Evolutionary conservation across 2,888 invertebrate species (phyloP).

Genomic region (Amitus sp.): DNA sequence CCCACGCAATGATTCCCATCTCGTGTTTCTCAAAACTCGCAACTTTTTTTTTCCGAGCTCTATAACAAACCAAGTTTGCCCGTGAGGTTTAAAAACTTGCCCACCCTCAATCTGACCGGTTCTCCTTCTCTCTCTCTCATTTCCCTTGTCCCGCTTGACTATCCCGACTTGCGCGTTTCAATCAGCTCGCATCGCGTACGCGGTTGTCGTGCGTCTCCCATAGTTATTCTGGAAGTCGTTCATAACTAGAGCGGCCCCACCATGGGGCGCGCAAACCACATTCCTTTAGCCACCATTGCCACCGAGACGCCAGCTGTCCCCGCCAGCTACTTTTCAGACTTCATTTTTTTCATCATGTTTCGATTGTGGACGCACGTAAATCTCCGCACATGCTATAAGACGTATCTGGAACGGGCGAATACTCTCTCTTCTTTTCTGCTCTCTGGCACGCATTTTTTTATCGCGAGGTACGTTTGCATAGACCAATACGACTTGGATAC

Average conservation of each 20-base stretch:
- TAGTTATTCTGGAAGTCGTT: constrained; percentile 64
- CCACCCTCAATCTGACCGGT: constrained; percentile 41
- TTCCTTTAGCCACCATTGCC: constrained; percentile 32
- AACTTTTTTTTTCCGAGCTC: too few relatives aligned
- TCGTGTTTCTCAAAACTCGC: too few relatives aligned
- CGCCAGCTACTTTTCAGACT: constrained; percentile 37
- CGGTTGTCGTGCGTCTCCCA: constrained; percentile 53
- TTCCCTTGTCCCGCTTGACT: constrained; percentile 41
- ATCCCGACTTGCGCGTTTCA: constrained; percentile 32
- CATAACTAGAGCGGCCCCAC: constrained; percentile 61
- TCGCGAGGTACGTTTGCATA: constrained; percentile 21
- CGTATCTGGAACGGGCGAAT: constrained; percentile 25
- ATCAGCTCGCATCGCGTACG: constrained; percentile 33
- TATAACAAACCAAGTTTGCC: too few relatives aligned
- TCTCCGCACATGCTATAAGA: constrained; percentile 14
- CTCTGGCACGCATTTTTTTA: constrained; percentile 14
- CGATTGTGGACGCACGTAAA: constrained; percentile 15
- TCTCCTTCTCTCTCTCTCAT: constrained; percentile 37
- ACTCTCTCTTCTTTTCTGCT: too few relatives aligned
- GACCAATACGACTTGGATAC: constrained; percentile 21
- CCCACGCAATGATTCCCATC: too few relatives aligned
- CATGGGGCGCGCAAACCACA: constrained; percentile 44
- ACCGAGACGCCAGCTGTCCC: constrained; percentile 57
- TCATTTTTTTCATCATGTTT: constrained; percentile 30
- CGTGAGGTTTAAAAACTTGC: too few relatives aligned